These are phyloP conservation scores for Pongo pygmaeus DNA, from an alignment of 2,113 vertebrate species.

Conservation along the genomic window DNA sequence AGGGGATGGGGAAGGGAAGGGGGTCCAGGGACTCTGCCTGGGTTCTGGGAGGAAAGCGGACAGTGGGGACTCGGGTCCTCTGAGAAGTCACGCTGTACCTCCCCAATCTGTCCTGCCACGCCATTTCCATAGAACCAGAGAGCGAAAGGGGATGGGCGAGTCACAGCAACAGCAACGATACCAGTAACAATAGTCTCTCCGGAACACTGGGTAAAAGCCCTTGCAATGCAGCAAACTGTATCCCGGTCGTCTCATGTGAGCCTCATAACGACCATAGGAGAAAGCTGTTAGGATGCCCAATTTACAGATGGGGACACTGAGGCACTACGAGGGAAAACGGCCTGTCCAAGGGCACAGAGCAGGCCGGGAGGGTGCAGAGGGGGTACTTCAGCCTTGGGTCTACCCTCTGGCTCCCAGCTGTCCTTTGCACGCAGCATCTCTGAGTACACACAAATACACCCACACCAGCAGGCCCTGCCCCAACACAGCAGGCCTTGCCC, in stretches of 20 bases:
- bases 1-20: conserved; percentile 79
- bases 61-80: not conserved
- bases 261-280: fast-evolving
- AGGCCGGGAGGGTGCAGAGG: fast-evolving
- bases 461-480: not conserved
- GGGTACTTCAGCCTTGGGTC: not conserved
- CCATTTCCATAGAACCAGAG: not conserved
- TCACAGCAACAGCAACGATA: fast-evolving
- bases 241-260: fast-evolving
- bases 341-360: not conserved
- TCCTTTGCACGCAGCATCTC: not conserved
- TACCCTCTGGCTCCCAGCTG: not conserved
- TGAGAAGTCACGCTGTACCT: not conserved
- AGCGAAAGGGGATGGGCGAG: not conserved
- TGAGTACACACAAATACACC: not conserved
- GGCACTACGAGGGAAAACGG: not conserved
- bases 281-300: not conserved
- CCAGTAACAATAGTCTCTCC: fast-evolving
- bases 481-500: no score
- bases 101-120: not conserved
- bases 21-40: conserved; percentile 52
- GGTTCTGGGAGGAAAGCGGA: not conserved
- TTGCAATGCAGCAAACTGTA: not conserved
- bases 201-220: fast-evolving
- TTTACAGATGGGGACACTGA: not conserved